These are phyloP conservation scores for Drosophila bunnanda DNA, from an alignment of 2,888 invertebrate genomes.

Conservation along the genomic window DNA sequence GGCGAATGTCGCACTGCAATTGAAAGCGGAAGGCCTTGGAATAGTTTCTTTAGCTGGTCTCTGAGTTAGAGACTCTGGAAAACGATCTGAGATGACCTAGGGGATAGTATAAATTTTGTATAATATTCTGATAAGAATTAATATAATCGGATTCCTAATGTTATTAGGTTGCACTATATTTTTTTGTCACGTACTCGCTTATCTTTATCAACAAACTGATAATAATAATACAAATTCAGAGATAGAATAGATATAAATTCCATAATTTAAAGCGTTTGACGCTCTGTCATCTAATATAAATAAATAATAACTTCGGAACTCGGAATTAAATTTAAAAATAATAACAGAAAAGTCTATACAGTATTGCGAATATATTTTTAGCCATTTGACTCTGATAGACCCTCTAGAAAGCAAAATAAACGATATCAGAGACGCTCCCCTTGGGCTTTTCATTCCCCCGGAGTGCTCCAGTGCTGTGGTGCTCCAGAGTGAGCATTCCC, in stretches of 20 bases:
- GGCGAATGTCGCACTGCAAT: conserved; percentile 23
- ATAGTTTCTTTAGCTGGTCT: conserved; percentile 3
- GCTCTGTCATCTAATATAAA: not conserved
- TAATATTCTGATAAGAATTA: not conserved
- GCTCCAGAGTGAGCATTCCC: not conserved
- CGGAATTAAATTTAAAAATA: not conserved
- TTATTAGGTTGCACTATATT: not conserved
- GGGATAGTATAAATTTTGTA: not conserved
- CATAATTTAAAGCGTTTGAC: not conserved
- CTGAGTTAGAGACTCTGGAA: not conserved
- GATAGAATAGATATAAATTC: not conserved
- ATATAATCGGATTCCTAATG: not conserved
- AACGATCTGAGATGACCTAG: not conserved
- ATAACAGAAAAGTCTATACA: not conserved
- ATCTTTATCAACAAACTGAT: conserved; percentile 14
- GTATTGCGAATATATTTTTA: not conserved
- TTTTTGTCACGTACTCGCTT: conserved; percentile 10
- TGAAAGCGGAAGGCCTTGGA: conserved; percentile 13
- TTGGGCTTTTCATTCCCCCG: conserved; percentile 16
- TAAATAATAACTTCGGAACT: not conserved
- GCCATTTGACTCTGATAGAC: not conserved
- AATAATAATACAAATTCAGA: not conserved
- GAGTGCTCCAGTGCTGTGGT: not conserved
- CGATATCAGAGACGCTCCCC: not conserved
- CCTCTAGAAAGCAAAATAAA: not conserved